Conservation (phyloP, 2,888 invertebrate species). For the Sminthurides aquaticus region DNA sequence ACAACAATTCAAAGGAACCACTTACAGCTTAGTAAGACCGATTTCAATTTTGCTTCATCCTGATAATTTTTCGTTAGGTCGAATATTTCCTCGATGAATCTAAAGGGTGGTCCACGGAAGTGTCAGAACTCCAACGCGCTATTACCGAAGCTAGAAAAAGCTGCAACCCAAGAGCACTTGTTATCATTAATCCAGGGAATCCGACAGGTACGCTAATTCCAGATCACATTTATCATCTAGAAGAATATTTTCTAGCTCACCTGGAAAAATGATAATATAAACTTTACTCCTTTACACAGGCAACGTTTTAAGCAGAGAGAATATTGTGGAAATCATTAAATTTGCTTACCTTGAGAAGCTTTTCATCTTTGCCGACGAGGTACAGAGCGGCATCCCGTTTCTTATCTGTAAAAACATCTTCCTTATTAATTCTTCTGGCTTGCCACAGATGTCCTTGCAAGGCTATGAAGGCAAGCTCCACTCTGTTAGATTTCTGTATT, state of each 20-base stretch:
- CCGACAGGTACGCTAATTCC: slow-evolving; percentile 82
- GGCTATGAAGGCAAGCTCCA: background rate
- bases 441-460: background rate
- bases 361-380: slow-evolving; percentile 86
- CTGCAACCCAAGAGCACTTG: slow-evolving; percentile 70
- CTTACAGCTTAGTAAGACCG: no score
- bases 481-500: background rate
- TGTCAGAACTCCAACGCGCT: slow-evolving; percentile 70
- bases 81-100: slow-evolving; percentile 88
- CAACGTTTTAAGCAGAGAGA: slow-evolving; percentile 72
- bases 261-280: no score
- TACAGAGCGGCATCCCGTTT: no score
- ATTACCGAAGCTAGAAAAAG: slow-evolving; percentile 57
- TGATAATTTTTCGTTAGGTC: slow-evolving; percentile 19
- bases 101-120: slow-evolving; percentile 73
- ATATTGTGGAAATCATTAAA: slow-evolving; percentile 83
- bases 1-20: no score
- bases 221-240: no score
- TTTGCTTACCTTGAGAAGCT: slow-evolving; percentile 82
- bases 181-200: slow-evolving; percentile 97
- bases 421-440: no score
- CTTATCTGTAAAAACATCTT: background rate
- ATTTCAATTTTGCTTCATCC: no score
- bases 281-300: no score
- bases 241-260: no score